A percentile compares a stretch with the other conserved stretches of the same genome.
phyloP scores from a whole-genome alignment of 2,888 invertebrate species.

The Conops quadrifasciatus region DNA sequence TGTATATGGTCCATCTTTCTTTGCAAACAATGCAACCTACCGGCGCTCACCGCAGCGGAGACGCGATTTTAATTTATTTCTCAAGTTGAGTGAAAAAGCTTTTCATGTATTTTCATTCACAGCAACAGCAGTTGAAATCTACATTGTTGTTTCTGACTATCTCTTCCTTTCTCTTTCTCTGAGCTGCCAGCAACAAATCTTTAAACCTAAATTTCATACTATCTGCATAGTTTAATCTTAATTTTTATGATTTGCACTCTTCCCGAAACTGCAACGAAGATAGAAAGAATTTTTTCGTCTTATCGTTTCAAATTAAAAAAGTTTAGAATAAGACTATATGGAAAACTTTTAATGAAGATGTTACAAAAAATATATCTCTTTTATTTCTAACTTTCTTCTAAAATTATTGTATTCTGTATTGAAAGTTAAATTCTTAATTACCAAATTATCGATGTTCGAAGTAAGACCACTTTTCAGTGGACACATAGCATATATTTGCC shows the following conservation, averaged over 20 bases:
- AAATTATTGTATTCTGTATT: too few species aligned
- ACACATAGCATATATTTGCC: too few species aligned
- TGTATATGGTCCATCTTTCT: neutral
- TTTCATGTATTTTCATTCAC: neutral
- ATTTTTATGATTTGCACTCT: slow-evolving; percentile 14
- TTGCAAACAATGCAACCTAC: neutral
- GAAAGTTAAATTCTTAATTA: too few species aligned
- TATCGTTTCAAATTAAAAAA: too few species aligned
- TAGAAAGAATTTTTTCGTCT: too few species aligned
- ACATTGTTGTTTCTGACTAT: neutral
- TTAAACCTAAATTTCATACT: neutral
- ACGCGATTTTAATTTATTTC: slow-evolving; percentile 27
- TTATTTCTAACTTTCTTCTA: too few species aligned
- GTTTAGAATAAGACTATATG: too few species aligned
- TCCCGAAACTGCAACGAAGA: too few species aligned
- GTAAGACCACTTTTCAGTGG: too few species aligned
- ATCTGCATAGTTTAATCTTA: neutral
- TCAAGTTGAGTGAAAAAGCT: neutral
- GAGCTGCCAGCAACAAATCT: neutral
- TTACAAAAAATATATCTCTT: too few species aligned
- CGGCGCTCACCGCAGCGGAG: slow-evolving; percentile 8
- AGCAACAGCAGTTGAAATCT: neutral
- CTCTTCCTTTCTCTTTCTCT: neutral
- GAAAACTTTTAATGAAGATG: too few species aligned
- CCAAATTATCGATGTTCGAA: too few species aligned